Evolutionary conservation across 2,888 invertebrate genomes (phyloP).

Genomic region (Torymus tubicola): DNA sequence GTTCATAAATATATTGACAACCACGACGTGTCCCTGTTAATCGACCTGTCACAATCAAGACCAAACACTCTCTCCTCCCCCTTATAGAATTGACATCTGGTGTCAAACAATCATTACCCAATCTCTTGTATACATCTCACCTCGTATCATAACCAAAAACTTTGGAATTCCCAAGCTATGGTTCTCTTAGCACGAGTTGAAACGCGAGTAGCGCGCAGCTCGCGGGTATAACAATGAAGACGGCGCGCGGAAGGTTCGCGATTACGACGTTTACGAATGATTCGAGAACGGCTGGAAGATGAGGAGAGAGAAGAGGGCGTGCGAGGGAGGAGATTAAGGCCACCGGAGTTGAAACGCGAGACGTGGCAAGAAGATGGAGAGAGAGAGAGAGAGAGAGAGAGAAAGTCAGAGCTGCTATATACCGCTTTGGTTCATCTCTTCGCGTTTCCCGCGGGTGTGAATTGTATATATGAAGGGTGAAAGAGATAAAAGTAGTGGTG

Average conservation of each 20-base stretch:
- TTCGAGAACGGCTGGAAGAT: conserved; percentile 59
- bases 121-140: no score
- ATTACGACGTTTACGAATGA: conserved; percentile 67
- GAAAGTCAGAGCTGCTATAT: conserved; percentile 2
- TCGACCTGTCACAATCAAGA: no score
- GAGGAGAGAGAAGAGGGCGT: conserved; percentile 18
- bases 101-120: no score
- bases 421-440: conserved; percentile 1
- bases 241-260: conserved; percentile 47
- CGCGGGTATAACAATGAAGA: background rate
- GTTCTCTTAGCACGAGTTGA: conserved; percentile 29
- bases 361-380: conserved; percentile 5
- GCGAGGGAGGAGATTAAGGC: conserved; percentile 62
- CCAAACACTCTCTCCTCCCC: no score
- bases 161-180: conserved; percentile 7
- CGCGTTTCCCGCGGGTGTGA: conserved; percentile 55
- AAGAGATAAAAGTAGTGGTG: no score
- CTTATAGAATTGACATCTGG: no score
- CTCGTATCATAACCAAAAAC: no score
- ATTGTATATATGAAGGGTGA: conserved; percentile 10
- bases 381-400: conserved; percentile 25
- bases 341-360: conserved; percentile 70
- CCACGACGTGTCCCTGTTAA: no score
- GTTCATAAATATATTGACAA: no score
- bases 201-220: conserved; percentile 51